These are phyloP conservation scores for Cairina moschata DNA, from an alignment of 2,113 vertebrate species.

Conservation along the genomic window DNA sequence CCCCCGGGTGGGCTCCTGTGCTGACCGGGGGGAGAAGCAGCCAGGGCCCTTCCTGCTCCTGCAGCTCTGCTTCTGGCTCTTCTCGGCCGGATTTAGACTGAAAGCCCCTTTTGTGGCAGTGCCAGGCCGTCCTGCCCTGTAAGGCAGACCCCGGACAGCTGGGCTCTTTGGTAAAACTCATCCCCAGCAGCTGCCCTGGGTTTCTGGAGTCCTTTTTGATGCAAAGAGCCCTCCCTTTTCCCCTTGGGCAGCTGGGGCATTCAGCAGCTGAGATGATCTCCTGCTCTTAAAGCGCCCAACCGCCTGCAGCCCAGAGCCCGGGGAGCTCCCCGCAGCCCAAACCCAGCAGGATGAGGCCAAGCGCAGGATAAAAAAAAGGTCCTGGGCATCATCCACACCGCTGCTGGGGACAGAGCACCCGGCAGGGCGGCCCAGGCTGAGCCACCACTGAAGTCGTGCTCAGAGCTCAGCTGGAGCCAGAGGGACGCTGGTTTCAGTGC, in stretches of 20 bases:
- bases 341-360: fast-evolving
- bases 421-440: background rate
- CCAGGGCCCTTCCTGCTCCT: background rate
- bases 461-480: background rate
- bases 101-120: conserved; percentile 56
- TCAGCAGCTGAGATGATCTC: background rate
- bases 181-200: conserved; percentile 61
- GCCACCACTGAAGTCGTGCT: background rate
- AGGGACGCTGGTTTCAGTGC: background rate
- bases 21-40: background rate
- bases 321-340: background rate
- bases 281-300: conserved; percentile 2
- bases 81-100: background rate
- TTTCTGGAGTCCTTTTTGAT: background rate
- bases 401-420: background rate
- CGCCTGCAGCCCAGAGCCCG: fast-evolving
- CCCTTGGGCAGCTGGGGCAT: conserved; percentile 12
- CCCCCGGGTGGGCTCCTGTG: no score
- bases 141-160: conserved; percentile 34
- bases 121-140: background rate
- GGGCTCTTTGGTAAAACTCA: background rate
- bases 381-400: fast-evolving
- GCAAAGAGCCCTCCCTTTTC: background rate
- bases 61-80: background rate
- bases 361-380: background rate